Conservation (phyloP, 2,888 invertebrate species). For the Pristionchus exspectatus region DNA sequence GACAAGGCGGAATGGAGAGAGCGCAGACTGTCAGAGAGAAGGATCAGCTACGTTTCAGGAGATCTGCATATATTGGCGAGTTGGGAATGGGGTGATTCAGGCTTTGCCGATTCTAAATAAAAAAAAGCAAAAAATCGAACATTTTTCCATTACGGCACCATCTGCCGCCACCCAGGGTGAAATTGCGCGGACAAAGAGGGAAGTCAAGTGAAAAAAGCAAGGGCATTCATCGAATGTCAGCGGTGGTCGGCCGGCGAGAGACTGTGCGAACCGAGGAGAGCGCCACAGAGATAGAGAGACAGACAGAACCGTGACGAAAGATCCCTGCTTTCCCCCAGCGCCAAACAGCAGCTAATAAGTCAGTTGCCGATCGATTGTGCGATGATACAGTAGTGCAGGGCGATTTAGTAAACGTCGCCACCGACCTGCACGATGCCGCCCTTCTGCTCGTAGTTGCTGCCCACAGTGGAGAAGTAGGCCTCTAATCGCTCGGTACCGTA, state of each 20-base stretch:
- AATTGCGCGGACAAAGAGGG: neutral
- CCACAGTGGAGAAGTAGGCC: conserved; percentile 66
- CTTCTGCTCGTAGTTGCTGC: conserved; percentile 68
- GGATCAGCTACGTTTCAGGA: neutral
- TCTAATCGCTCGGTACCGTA: conserved; percentile 40
- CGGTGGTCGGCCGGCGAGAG: neutral
- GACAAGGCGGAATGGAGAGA: neutral
- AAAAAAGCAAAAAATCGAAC: neutral
- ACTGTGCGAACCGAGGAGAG: neutral
- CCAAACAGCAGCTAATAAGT: neutral
- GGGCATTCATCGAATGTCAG: neutral
- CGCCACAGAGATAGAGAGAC: conserved; percentile 33
- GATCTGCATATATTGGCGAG: no score
- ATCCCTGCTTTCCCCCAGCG: neutral
- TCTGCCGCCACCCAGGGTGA: conserved; percentile 1
- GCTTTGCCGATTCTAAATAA: neutral
- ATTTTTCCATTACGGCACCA: neutral
- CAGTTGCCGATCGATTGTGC: neutral
- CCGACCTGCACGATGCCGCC: conserved; percentile 71
- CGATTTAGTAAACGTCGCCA: neutral
- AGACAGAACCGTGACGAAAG: conserved; percentile 25
- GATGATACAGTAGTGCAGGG: neutral
- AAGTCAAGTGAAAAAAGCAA: conserved; percentile 2
- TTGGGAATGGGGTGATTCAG: no score
- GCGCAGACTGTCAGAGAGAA: neutral